Evolutionary conservation across 2,797 vertebrate genomes (phyloP).

Genomic region (Nyctibius grandis): DNA sequence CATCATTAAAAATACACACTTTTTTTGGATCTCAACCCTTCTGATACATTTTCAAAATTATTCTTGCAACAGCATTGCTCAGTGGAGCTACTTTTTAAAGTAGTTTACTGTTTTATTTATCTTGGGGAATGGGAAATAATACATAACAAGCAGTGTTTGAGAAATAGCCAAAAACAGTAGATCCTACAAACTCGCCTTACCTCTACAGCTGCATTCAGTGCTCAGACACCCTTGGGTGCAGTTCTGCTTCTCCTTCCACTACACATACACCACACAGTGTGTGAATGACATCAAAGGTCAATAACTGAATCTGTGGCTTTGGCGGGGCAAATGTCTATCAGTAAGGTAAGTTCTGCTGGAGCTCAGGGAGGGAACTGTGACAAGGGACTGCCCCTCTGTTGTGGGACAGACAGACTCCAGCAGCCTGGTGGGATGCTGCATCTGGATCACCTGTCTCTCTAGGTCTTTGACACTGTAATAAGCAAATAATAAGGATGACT

Average conservation of each 20-base stretch:
- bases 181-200: background rate
- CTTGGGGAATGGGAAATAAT: background rate
- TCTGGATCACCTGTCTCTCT: background rate
- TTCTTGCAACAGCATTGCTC: background rate
- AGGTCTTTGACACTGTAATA: background rate
- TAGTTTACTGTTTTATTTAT: background rate
- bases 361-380: fast-evolving
- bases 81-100: background rate
- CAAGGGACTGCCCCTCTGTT: background rate
- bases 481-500: background rate
- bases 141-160: background rate
- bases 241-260: background rate
- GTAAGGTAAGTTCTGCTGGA: background rate
- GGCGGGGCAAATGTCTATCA: background rate
- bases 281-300: background rate
- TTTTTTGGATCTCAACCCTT: background rate
- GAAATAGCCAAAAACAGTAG: background rate
- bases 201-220: background rate
- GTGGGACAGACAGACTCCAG: background rate
- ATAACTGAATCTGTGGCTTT: background rate
- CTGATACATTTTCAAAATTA: background rate
- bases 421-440: fast-evolving
- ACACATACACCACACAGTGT: background rate
- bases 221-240: background rate
- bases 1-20: background rate